Conservation (phyloP, 2,113 vertebrate genomes). For the Atrichornis clamosus region DNA sequence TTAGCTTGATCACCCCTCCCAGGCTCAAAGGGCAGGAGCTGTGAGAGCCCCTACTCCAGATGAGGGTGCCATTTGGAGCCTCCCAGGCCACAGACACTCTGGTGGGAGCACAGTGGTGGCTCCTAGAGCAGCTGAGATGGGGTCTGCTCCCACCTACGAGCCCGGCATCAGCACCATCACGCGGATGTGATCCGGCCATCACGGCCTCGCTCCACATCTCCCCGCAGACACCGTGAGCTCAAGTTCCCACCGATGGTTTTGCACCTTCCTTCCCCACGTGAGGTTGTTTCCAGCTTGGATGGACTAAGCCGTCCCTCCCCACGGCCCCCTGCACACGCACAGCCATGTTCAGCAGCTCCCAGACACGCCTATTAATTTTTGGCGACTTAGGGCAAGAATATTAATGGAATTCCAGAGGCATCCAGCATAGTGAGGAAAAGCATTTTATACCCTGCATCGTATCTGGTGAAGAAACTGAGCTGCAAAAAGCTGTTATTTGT, state of each 20-base stretch:
- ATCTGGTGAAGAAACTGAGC: neutral
- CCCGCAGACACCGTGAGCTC: neutral
- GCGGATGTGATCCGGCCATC: neutral
- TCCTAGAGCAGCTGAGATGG: neutral
- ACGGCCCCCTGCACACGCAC: neutral
- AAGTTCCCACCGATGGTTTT: neutral
- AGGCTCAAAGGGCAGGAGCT: neutral
- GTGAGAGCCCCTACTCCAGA: neutral
- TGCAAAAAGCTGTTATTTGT: neutral
- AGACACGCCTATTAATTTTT: neutral
- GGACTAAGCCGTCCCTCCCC: neutral
- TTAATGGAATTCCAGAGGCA: neutral
- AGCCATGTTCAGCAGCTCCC: neutral
- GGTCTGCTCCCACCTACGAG: neutral
- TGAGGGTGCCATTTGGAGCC: neutral
- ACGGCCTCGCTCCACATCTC: neutral
- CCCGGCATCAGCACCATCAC: neutral
- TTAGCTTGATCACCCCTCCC: neutral
- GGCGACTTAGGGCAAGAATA: neutral
- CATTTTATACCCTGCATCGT: neutral
- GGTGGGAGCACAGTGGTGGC: neutral
- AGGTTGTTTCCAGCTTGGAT: neutral
- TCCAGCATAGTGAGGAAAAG: neutral
- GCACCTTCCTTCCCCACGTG: neutral
- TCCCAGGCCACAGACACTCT: neutral